Evolutionary conservation across 2,888 invertebrate genomes (phyloP), one percentile per base, ranked within the genome.

Genomic region (Ormia ochracea): DNA sequence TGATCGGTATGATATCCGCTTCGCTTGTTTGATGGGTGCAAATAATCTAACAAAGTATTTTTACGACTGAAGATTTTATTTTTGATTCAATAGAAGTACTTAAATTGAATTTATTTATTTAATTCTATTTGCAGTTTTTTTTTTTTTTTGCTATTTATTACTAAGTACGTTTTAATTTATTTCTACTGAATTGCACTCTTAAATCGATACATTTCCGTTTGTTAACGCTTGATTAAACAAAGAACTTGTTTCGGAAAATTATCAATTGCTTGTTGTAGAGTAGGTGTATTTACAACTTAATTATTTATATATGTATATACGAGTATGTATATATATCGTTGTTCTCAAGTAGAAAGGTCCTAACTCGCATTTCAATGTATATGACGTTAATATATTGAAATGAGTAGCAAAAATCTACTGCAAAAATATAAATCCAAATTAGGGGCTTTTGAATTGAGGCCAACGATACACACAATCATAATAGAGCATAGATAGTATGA

Each of bases 1-100:
- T 80, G 68, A 79, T 79, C 41, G 41, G 31, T 66, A 72, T 17
- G 10, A 75, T 79, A 58, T 82, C 76, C 78, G 81, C 78, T 82
- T 52, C 65, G 81, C 52, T 82, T 70, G 65, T 38, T 61, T 23
- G 19, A 41, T 43, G 33, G 38, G 9, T 3, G 28, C 48, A 58
- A 54, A 38, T 54, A 14, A 23, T 54, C n/a, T 10, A 45, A 61
- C 38, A 66, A 31, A 26, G 43, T 72, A 21, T 54, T 58, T 52
- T 23, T 28, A 9, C 36, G 4, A 41, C 48, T 36, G 38, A 56
- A 31, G 50, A 56, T 38, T 68, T 61, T 54, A 58, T 48, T 68
- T 75, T 63, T 17, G 31, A 36, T 58, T 50, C 10, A 33, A 56
- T 23, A 23, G 12, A 9, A 52, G 21, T n/a, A 14, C 23, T 48